A percentile compares a stretch with the other conserved stretches of the same genome.
Evolutionary conservation across 2,113 vertebrate species (phyloP).

Genomic region (Cryptotis parvus): DNA sequence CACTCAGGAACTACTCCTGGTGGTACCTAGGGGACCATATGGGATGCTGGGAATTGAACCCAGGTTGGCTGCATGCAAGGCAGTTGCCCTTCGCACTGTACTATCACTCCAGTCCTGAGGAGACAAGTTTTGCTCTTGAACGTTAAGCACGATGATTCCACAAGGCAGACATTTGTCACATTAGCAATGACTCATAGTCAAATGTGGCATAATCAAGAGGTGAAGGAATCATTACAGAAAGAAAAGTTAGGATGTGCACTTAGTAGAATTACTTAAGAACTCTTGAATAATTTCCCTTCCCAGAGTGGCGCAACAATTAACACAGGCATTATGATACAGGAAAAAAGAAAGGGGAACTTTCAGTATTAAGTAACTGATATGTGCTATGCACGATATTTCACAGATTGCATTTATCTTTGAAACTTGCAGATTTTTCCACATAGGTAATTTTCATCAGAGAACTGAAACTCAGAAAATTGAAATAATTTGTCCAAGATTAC

Average conservation of each 20-base stretch:
- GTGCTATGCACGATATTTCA: neutral
- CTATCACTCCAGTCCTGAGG: too few relatives aligned
- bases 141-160: neutral
- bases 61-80: too few relatives aligned
- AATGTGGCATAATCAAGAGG: neutral
- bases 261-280: neutral
- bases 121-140: neutral
- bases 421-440: neutral
- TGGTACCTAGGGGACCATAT: too few relatives aligned
- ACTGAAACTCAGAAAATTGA: neutral
- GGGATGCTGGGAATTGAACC: too few relatives aligned
- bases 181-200: neutral
- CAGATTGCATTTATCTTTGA: conserved; percentile 19
- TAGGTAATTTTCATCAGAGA: neutral
- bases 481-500: neutral
- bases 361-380: neutral
- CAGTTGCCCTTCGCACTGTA: too few relatives aligned
- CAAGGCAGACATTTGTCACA: conserved; percentile 16
- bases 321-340: neutral
- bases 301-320: conserved; percentile 1
- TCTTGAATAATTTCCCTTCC: neutral
- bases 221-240: neutral
- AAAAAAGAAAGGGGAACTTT: neutral
- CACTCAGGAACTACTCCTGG: too few relatives aligned
- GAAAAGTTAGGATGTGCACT: conserved; percentile 22